Conservation (phyloP, 2,888 invertebrate genomes). For the Dasypolia templi region DNA sequence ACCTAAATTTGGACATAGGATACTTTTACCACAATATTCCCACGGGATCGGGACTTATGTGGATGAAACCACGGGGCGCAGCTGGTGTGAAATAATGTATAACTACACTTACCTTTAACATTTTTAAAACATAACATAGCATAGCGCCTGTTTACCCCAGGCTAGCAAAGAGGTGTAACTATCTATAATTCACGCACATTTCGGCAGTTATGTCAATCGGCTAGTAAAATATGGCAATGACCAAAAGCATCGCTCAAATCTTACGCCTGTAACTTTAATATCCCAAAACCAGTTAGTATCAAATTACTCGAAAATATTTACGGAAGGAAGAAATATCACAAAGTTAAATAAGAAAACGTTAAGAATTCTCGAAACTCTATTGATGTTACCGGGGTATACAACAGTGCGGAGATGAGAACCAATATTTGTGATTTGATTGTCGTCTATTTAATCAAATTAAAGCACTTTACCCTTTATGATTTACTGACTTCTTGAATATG, state of each 20-base stretch:
- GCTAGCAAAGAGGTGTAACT: not conserved
- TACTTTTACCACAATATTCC: too few species aligned
- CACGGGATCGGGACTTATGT: too few species aligned
- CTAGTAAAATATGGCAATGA: not conserved
- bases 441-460: constrained; percentile 25
- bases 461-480: not conserved
- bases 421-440: constrained; percentile 32
- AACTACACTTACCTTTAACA: not conserved
- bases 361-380: constrained; percentile 18
- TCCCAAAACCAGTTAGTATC: constrained; percentile 8
- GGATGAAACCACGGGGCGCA: too few species aligned
- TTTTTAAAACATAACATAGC: too few species aligned
- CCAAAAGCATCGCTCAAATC: not conserved
- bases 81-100: constrained; percentile 1
- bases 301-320: constrained; percentile 19
- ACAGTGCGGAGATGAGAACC: constrained; percentile 15
- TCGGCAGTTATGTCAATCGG: not conserved
- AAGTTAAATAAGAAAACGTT: constrained; percentile 10
- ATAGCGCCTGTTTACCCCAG: not conserved
- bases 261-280: not conserved
- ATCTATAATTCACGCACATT: not conserved
- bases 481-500: too few species aligned
- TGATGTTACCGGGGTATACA: constrained; percentile 28
- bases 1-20: too few species aligned
- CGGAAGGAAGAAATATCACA: constrained; percentile 1